Evolutionary conservation across 2,113 vertebrate species (phyloP), one percentile per base, ranked within the genome.

Genomic region (Nibea albiflora): DNA sequence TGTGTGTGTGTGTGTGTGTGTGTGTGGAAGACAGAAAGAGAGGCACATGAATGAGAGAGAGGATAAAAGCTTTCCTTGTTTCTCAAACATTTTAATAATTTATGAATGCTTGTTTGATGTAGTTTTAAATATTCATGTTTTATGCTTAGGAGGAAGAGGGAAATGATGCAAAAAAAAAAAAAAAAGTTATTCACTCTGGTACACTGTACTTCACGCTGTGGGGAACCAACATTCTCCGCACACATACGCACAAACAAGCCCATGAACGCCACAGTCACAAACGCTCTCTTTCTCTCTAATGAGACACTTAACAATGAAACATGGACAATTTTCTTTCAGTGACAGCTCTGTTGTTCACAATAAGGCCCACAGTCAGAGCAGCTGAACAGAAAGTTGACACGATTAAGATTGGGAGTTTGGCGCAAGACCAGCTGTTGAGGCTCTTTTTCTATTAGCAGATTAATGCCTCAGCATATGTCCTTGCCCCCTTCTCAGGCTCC

Each of bases 101-200:
- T 82, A 94, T 94, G 92, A 92, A 90, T 78, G 75, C 89, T 91
- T 92, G 93, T 94, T 95, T 95, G 94, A 95, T 93, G 93, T 93
- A 74, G 75, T 85, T 93, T 94, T 93, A 92, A 94, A 94, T 94
- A 94, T 95, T 94, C 90, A 95, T 94, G 92, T 88, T 92, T 92
- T 88, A 90, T 89, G 89, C 90, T 94, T 89, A 88, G 88, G 90
- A 94, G 92, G 88, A 92, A 90, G 87, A 84, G 67, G 81, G 75
- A 90, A 91, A 89, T 90, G 88, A 92, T 87, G 89, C 89, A 35
- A 35, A 35, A 35, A 35, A 90, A 88, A 89, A 89, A 49, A 39
- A 64, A 88, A 81, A 82, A 89, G 75, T 78, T 78, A 76, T 81
- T 81, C 85, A 88, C 73, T 72, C n/a, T 53, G 80, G 73, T 80